A percentile compares a stretch with the other conserved stretches of the same genome.
phyloP scores from a whole-genome alignment of 1,140 invertebrate species.

The Penaeus indicus region DNA sequence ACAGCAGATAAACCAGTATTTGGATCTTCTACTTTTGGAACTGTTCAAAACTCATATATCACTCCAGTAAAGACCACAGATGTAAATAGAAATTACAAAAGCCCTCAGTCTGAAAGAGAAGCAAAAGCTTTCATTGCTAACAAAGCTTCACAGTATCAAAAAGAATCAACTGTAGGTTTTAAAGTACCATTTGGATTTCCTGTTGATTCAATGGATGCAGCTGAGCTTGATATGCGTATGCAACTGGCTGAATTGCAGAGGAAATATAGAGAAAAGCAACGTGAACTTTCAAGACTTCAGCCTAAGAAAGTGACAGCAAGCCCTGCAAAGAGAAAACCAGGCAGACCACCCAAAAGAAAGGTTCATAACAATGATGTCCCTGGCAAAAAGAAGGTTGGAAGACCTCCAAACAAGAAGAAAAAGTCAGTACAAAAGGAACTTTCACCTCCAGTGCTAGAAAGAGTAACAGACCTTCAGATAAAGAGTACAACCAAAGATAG shows the following conservation, averaged over 20 bases:
- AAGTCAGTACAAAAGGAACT: constrained; percentile 52
- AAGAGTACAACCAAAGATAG: constrained; percentile 31
- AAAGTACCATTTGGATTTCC: constrained; percentile 30
- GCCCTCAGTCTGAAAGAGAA: constrained; percentile 49
- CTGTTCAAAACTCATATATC: constrained; percentile 15
- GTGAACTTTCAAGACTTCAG: constrained; percentile 47
- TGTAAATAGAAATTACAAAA: constrained; percentile 54
- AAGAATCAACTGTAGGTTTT: background rate
- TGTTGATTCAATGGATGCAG: constrained; percentile 36
- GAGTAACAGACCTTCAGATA: constrained; percentile 39
- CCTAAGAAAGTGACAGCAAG: constrained; percentile 31
- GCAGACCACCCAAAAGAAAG: constrained; percentile 48
- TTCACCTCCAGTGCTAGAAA: constrained; percentile 47
- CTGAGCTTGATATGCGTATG: constrained; percentile 52
- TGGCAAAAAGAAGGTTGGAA: constrained; percentile 35
- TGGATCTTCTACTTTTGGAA: constrained; percentile 35
- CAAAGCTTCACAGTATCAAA: constrained; percentile 42
- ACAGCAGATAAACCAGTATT: constrained; percentile 23
- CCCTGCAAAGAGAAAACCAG: constrained; percentile 34
- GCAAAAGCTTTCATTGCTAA: constrained; percentile 57
- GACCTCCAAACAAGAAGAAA: constrained; percentile 43
- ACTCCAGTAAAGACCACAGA: constrained; percentile 37
- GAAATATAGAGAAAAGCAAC: constrained; percentile 50
- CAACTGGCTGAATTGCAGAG: constrained; percentile 54
- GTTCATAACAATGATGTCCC: constrained; percentile 15